A percentile compares a stretch with the other conserved stretches of the same genome.
phyloP scores from a whole-genome alignment of 1,140 invertebrate species.

The Sycophaga agraensis region DNA sequence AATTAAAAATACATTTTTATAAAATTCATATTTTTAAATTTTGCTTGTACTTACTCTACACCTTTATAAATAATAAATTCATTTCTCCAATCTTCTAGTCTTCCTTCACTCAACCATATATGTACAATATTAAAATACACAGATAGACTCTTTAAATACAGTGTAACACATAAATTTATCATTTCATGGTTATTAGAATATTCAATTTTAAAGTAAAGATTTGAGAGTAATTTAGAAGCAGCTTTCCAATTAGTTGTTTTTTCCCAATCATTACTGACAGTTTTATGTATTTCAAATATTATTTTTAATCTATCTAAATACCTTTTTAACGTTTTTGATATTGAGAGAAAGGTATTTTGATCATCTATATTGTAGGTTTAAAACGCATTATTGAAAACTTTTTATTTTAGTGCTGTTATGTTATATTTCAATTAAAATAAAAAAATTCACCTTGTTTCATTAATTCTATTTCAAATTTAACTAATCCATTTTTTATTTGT shows the following conservation, averaged over 20 bases:
- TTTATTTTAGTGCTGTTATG: too few relatives aligned
- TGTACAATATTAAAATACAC: conserved; percentile 61
- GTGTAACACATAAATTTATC: conserved; percentile 54
- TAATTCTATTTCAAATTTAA: conserved; percentile 44
- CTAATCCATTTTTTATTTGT: conserved; percentile 40
- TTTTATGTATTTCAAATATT: conserved; percentile 54
- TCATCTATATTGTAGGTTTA: too few relatives aligned
- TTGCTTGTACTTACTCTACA: conserved; percentile 12
- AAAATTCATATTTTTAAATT: too few relatives aligned
- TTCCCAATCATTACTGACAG: conserved; percentile 46
- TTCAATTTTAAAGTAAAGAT: conserved; percentile 53
- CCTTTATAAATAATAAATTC: conserved; percentile 61
- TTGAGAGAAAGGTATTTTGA: conserved; percentile 51
- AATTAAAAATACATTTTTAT: neutral
- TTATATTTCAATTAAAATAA: conserved; percentile 28
- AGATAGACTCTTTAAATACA: conserved; percentile 57
- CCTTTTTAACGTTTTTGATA: conserved; percentile 45
- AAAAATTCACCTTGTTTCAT: conserved; percentile 48
- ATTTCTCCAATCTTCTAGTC: conserved; percentile 57
- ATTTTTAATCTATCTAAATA: conserved; percentile 49
- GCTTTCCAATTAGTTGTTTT: conserved; percentile 45
- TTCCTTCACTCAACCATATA: conserved; percentile 59
- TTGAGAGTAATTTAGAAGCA: conserved; percentile 52
- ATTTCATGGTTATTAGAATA: conserved; percentile 50
- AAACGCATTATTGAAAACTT: too few relatives aligned